Base-by-base conservation (phyloP, 2,888 invertebrate species). In the Trachelus troglodyta region DNA sequence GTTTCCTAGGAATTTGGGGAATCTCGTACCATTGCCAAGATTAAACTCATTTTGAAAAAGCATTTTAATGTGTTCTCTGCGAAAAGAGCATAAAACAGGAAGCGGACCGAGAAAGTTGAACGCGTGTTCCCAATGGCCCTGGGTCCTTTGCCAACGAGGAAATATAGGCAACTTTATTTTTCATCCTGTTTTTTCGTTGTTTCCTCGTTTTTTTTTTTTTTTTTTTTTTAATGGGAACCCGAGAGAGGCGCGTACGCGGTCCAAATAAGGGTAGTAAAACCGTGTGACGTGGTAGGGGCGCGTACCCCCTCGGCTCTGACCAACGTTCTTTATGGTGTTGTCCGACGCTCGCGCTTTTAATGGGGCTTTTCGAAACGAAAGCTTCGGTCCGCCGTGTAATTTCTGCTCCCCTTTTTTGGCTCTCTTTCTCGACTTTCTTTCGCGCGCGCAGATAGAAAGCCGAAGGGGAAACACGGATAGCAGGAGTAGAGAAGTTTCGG, bases 241-340 rank as follows among this genome's bases (percentile, higher is more conserved):
- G 23, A 56, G 56, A 31, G 71, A 31, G 71, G 6, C 12, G 71
- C 71, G 34, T 31, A 23, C 33, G 71, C 71, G 71, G 31, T 4
- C 34, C 71, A 71, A 71, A 71, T 71, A 71, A 71, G 12, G 71
- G 71, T 31, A 71, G 71, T 71, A 71, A 71, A 71, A 71, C 71
- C 12, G 71, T 71, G 34, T 71, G 71, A 23, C 12, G 71, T 15
- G 12, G 31, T 31, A 71, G 71, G 71, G 71, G 71, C 33, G 12
- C 31, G 71, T 34, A 34, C 71, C 33, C 33, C 71, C 33, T 71
- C 71, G 33, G 33, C 71, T 69, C 71, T 69, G 71, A 33, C 31
- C 71, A 69, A 33, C 31, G 31, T 69, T 31, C 71, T 71, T 71
- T 71, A 71, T 33, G 31, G 71, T 31, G 34, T 71, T 31, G 71